phyloP scores from a whole-genome alignment of 2,113 vertebrate genomes.

The Recurvirostra avosetta region DNA sequence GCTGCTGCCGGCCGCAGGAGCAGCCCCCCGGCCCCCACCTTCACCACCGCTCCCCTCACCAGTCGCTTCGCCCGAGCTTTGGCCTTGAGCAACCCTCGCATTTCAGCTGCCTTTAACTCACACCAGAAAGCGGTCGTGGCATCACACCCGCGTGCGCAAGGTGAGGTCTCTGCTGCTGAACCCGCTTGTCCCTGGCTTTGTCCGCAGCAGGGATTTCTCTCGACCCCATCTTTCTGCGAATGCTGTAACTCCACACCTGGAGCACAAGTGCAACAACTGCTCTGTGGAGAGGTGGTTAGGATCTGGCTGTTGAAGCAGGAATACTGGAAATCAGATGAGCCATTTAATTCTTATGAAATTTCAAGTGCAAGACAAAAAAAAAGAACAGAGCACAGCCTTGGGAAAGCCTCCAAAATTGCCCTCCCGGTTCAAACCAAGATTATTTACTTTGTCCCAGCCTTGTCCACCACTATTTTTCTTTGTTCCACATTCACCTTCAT shows the following conservation, averaged over 20 bases:
- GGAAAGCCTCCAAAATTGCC: background rate
- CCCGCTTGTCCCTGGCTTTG: background rate
- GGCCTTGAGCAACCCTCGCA: background rate
- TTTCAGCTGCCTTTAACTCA: background rate
- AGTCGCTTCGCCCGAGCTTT: fast-evolving
- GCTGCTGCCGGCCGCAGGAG: background rate
- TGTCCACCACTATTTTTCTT: background rate
- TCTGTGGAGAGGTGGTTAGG: background rate
- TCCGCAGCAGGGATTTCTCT: background rate
- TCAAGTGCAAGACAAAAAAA: background rate
- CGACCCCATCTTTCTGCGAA: fast-evolving
- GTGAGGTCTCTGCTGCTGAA: background rate
- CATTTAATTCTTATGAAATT: background rate
- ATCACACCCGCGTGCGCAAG: fast-evolving
- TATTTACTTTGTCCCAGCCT: background rate
- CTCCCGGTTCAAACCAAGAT: background rate
- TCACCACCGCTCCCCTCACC: background rate
- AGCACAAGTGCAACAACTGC: background rate
- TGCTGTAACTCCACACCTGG: fast-evolving
- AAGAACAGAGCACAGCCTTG: background rate
- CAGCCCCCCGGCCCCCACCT: no score
- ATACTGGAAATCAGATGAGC: background rate
- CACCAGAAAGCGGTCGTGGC: background rate
- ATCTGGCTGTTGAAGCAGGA: background rate
- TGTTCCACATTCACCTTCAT: background rate